Evolutionary conservation across 1,140 invertebrate genomes (phyloP), one percentile per base, ranked within the genome.

Genomic region (Magallana angulata): DNA sequence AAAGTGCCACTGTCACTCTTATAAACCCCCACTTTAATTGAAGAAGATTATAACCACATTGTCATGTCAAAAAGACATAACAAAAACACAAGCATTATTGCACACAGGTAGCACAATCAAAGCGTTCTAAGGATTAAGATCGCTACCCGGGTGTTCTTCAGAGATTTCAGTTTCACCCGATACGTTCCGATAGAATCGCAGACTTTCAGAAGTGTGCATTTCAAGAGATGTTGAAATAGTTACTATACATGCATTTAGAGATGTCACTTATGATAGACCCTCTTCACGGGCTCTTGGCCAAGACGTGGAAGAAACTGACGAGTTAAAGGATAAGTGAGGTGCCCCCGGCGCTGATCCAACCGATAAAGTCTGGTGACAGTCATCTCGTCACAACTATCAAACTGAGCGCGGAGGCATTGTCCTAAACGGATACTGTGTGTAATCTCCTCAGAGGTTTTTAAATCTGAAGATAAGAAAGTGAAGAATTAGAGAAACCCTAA

Each of bases 211-310:
- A 36, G 36, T 30, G 24, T 76, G 68, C 18, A 30, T 76, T 76
- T 76, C 68, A 76, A 76, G 36, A 76, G 68, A 76, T 76, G 68
- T 76, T 30, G 14, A 30, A 76, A 76, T 76, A 76, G 68, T 76
- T 76, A 30, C 68, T 76, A 76, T 30, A 30, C 36, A 30, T 76
- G 68, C 36, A 48, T 1, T 5, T 48, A 7, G 68, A 76, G 18
- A 30, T 76, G 68, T 30, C 68, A 9, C 24, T 24, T 30, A 30
- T 30, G 68, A 76, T 76, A 76, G 9, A 30, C 8, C 68, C 24
- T 48, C 11, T 76, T 76, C 68, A 76, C 68, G 68, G 68, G 7
- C 68, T 76, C 24, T 30, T 30, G 68, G 24, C 68, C 68, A 76
- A 76, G 68, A 76, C 24, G 24, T 76, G 68, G 68, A 30, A 76